Base-by-base conservation (phyloP, 2,113 vertebrate genomes). In the Mionectes macconnelli region DNA sequence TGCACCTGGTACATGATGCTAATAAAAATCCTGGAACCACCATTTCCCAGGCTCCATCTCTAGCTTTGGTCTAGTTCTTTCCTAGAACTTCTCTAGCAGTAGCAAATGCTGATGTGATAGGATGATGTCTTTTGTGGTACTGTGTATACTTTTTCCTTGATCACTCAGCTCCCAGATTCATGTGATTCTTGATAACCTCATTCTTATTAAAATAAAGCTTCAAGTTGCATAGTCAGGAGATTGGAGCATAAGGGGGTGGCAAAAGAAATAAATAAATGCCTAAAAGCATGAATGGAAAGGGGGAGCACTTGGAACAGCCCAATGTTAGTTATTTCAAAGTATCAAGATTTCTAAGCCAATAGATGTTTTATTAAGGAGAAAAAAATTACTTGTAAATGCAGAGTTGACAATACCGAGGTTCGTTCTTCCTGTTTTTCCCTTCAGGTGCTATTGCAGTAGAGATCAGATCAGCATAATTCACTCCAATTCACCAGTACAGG, bases 381-480 rank as follows among this genome's bases (percentile, higher is more conserved):
- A 72, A 63, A 67, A 55, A 39, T 0, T 0, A 70, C 50, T 80
- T 85, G 6, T 52, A 83, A 94, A 11, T 56, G 39, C 52, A 88
- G 76, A 86, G 28, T 21, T 81, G 68, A 88, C 75, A 85, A 84
- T 52, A 84, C 24, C 3, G 22, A 53, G 14, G 59, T 94, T 92
- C 0, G 0, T 52, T 91, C 82, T 94, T 93, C 75, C 82, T 90
- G 83, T 1, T 92, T 77, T 74, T 35, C 60, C 83, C 89, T 92
- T 89, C 83, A 81, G 94, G 86, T 87, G 56, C 35, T 89, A 9
- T 7, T 91, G 40, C 91, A 84, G 67, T 35, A 60, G 45, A 77
- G 92, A 93, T 88, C 90, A 86, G 42, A 93, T 93, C 93, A 94
- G 86, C 95, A 94, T 60, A 92, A 56, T 84, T 93, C 47, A 0